These are phyloP conservation scores for Eurystomus glaucurus DNA, from an alignment of 2,797 vertebrate genomes.

Conservation along the genomic window DNA sequence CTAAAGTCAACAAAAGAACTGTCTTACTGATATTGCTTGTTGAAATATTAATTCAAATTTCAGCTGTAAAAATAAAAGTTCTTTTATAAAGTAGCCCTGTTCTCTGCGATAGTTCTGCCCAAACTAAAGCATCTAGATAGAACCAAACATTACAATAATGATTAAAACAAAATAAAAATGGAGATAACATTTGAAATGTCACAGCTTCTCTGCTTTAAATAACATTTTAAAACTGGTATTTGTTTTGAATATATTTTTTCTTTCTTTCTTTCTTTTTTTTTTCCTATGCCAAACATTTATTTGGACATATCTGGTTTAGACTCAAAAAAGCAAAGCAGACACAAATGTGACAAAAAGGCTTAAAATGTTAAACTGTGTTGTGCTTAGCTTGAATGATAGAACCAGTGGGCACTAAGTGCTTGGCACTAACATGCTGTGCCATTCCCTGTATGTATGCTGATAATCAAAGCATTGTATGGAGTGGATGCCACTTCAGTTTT, in stretches of 20 bases:
- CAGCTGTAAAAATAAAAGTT: constrained; percentile 62
- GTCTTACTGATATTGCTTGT: constrained; percentile 31
- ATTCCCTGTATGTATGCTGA: constrained; percentile 42
- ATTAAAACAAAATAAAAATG: neutral
- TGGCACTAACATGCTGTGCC: constrained; percentile 24
- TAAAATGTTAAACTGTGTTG: constrained; percentile 36
- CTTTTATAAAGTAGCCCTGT: constrained; percentile 53
- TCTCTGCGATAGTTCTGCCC: constrained; percentile 22
- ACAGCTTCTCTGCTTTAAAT: neutral
- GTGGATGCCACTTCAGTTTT: constrained; percentile 77
- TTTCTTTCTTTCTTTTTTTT: neutral
- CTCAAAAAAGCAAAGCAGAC: neutral
- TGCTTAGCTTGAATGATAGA: constrained; percentile 19
- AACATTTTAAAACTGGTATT: neutral
- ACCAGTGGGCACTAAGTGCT: constrained; percentile 39
- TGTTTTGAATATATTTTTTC: neutral
- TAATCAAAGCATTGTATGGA: constrained; percentile 66
- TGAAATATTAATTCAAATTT: constrained; percentile 77
- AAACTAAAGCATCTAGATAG: neutral
- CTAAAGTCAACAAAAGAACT: constrained; percentile 64
- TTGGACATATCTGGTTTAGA: neutral
- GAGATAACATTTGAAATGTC: neutral
- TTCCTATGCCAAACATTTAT: neutral
- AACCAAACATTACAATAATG: neutral
- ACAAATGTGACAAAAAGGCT: neutral